Conservation (phyloP, 2,888 invertebrate genomes). For the Holacanthella duospinosa region DNA sequence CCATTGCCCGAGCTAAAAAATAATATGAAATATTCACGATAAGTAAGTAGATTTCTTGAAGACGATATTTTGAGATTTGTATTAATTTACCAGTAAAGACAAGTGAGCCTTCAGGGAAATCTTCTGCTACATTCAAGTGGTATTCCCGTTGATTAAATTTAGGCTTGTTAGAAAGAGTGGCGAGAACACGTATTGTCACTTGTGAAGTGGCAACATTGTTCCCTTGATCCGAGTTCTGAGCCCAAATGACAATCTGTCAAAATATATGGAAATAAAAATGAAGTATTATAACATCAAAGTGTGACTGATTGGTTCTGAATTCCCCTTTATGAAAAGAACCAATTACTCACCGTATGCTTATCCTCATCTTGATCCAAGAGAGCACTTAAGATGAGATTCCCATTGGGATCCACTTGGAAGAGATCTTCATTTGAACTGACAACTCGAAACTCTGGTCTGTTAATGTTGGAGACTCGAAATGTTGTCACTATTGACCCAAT, state of each 20-base stretch:
- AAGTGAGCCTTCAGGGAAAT: conserved; percentile 37
- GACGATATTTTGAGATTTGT: no score
- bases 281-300: no score
- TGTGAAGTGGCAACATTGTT: conserved; percentile 37
- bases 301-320: no score
- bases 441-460: conserved; percentile 43
- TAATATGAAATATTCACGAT: conserved; percentile 9
- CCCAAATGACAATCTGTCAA: conserved; percentile 36
- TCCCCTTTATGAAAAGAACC: no score
- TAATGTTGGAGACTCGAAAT: conserved; percentile 43
- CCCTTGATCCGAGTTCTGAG: conserved; percentile 31
- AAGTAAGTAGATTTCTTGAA: no score
- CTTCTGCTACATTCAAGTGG: conserved; percentile 35
- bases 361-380: conserved; percentile 36
- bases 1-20: conserved; percentile 54
- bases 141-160: conserved; percentile 31
- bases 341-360: conserved; percentile 35
- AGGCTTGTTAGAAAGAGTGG: conserved; percentile 20
- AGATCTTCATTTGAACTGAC: conserved; percentile 40
- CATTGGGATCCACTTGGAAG: conserved; percentile 35
- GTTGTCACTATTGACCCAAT: conserved; percentile 42
- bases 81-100: conserved; percentile 31
- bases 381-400: conserved; percentile 34
- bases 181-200: conserved; percentile 33
- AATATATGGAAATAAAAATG: neutral